These are phyloP conservation scores for Kryphioiulus occultus DNA, from an alignment of 2,888 invertebrate genomes.

Conservation along the genomic window DNA sequence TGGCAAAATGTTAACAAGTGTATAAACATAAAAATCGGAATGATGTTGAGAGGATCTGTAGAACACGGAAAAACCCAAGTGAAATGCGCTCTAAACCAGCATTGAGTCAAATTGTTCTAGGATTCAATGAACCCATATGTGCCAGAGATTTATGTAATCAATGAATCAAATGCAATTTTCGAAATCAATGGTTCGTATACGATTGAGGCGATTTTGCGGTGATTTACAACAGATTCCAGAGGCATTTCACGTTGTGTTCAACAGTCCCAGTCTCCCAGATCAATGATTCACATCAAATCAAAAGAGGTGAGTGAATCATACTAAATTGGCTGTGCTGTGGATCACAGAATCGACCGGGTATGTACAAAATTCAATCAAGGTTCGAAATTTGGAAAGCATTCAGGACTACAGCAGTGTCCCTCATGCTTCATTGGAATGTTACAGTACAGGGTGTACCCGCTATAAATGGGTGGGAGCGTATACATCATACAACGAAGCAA, in stretches of 20 bases:
- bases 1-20: not conserved
- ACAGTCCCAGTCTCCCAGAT: no score
- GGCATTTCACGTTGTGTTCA: no score
- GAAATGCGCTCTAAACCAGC: no score
- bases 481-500: not conserved
- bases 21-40: not conserved
- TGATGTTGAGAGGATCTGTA: not conserved
- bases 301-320: not conserved
- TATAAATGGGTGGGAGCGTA: not conserved
- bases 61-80: not conserved
- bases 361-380: not conserved
- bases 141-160: not conserved
- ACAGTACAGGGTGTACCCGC: not conserved
- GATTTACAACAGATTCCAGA: not conserved
- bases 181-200: not conserved
- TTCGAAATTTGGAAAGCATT: no score
- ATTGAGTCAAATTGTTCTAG: not conserved
- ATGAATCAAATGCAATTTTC: not conserved
- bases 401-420: not conserved
- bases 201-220: not conserved
- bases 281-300: not conserved
- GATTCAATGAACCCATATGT: not conserved
- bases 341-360: not conserved
- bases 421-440: not conserved
- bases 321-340: not conserved